A percentile compares a stretch with the other conserved stretches of the same genome.
phyloP scores from a whole-genome alignment of 2,113 vertebrate genomes.

The Chlorodrepanis virens region DNA sequence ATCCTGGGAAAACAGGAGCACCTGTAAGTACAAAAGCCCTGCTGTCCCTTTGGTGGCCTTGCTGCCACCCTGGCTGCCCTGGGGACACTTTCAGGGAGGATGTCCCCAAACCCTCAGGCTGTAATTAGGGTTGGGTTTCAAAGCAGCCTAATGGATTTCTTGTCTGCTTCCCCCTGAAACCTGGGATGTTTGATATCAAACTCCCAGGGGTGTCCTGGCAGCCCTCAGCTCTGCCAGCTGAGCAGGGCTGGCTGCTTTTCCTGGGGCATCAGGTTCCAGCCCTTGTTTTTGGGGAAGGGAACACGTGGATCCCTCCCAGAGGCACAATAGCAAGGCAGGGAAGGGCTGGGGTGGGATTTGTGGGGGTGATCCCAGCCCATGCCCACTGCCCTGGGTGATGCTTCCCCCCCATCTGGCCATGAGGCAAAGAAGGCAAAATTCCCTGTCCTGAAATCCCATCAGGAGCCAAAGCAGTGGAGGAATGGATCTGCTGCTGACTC shows the following conservation, averaged over 20 bases:
- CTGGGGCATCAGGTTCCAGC: not conserved
- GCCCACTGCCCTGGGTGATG: not conserved
- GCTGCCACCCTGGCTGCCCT: not conserved
- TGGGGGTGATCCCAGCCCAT: not conserved
- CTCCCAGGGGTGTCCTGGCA: not conserved
- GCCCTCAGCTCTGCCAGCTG: not conserved
- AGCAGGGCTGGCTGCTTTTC: not conserved
- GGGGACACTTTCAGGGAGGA: not conserved
- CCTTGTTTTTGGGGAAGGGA: not conserved
- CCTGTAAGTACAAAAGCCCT: conserved; percentile 69
- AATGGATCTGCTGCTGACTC: not conserved
- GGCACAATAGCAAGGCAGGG: not conserved
- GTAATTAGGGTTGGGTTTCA: not conserved
- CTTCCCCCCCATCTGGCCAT: not conserved
- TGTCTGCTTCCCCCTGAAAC: not conserved
- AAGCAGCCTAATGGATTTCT: not conserved
- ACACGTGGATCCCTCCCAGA: not conserved
- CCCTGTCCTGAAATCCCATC: accelerated
- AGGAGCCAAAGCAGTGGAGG: not conserved
- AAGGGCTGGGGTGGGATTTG: not conserved
- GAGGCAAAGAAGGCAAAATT: not conserved
- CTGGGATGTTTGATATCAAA: not conserved
- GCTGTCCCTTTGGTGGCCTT: accelerated
- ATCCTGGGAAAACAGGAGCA: conserved; percentile 78
- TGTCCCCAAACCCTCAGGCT: not conserved